Evolutionary conservation across 2,888 invertebrate genomes (phyloP).

Genomic region (Stenolophus ochropezus): DNA sequence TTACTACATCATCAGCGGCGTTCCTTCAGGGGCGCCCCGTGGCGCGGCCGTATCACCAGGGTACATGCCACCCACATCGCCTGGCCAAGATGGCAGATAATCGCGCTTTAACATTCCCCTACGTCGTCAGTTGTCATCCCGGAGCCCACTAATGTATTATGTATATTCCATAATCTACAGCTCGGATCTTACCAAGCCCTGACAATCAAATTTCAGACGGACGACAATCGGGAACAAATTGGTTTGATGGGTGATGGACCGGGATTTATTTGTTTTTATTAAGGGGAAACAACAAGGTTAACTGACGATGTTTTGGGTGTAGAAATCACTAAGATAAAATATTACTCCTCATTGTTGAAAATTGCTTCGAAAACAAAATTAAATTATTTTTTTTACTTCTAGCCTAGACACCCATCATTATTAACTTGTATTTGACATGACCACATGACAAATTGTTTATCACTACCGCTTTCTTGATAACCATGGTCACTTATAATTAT

Average conservation of each 20-base stretch:
- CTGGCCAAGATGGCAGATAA: constrained; percentile 1
- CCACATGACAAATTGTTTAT: no score
- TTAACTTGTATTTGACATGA: no score
- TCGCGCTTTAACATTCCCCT: constrained; percentile 66
- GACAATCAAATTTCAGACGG: constrained; percentile 41
- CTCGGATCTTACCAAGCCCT: background rate
- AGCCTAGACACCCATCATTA: no score
- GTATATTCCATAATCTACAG: constrained; percentile 63
- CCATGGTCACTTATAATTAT: no score
- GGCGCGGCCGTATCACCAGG: constrained; percentile 35
- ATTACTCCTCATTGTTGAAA: no score
- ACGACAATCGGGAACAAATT: constrained; percentile 42
- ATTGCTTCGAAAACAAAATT: no score
- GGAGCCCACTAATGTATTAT: constrained; percentile 69
- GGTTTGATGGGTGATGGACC: background rate
- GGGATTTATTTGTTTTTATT: constrained; percentile 26
- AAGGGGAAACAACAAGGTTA: background rate
- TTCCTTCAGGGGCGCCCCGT: constrained; percentile 10
- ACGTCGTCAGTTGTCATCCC: constrained; percentile 70
- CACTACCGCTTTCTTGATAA: no score
- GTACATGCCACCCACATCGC: constrained; percentile 43
- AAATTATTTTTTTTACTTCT: no score
- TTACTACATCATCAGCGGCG: constrained; percentile 22
- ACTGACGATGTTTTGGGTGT: background rate
- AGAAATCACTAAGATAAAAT: no score